Evolutionary conservation across 2,888 invertebrate species (phyloP), one percentile per base, ranked within the genome.

Genomic region (Caenorhabditis sulstoni): DNA sequence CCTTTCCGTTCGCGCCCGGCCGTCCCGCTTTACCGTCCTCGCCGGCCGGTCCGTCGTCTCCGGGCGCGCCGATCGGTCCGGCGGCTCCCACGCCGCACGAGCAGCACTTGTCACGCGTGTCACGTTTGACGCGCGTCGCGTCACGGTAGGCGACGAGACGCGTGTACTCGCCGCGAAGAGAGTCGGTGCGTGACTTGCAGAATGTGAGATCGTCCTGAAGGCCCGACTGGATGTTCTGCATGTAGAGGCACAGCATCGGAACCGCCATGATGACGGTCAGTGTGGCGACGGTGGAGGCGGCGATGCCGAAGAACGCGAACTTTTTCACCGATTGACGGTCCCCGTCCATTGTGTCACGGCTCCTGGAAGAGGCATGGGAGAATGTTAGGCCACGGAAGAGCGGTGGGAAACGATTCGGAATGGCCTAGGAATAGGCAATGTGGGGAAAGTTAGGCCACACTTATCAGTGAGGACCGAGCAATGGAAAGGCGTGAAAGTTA

Each of bases 191-290:
- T 44, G 86, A 86, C 20, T 83, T 84, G 82, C 89, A 89, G 82
- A 87, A 89, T 61, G 85, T 86, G 53, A 89, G 65, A 62, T 89
- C 89, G 52, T 85, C 85, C 74, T 86, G 84, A 71, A 89, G 83
- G 39, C 85, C 79, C 45, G 88, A 86, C 73, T 89, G 89, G 22
- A 89, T 85, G 77, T 85, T 86, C 75, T 89, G 89, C 82, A 89
- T 87, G 82, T 89, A 89, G 74, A 88, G 86, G 76, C 89, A 85
- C 23, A 88, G 84, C 87, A 87, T 88, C 41, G 88, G 88, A 20
- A 88, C 86, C 41, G 87, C 87, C 52, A 88, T 81, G 64, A 88
- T 87, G 55, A 87, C 88, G 23, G 87, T 87, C 14, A 88, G 68
- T 9, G 88, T 88, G 66, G 88, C 88, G 20, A 88, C 84, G 11